Conservation (phyloP, 2,888 invertebrate genomes). For the Dorcus parallelipipedus region DNA sequence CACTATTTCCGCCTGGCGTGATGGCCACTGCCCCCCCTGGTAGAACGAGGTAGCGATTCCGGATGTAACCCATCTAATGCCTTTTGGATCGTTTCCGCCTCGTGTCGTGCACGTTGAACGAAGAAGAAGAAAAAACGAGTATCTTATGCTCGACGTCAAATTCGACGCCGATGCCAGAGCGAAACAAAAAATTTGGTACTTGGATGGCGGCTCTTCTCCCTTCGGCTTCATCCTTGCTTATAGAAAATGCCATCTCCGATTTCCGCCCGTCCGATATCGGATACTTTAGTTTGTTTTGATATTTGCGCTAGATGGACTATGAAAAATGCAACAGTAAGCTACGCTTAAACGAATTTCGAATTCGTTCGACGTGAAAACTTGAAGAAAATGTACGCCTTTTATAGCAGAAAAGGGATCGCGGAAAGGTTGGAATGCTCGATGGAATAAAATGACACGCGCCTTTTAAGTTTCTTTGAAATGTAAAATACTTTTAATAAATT, state of each 20-base stretch:
- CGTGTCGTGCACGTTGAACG: constrained; percentile 1
- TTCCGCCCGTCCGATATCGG: constrained; percentile 5
- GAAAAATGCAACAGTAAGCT: constrained; percentile 17
- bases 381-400: neutral
- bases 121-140: too few species aligned
- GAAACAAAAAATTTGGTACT: neutral
- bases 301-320: constrained; percentile 25
- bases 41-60: constrained; percentile 8
- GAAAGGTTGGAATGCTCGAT: neutral
- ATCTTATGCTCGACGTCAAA: too few species aligned
- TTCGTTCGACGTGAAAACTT: constrained; percentile 5
- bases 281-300: constrained; percentile 12
- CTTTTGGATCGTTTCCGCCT: constrained; percentile 30
- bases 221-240: neutral
- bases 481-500: too few species aligned
- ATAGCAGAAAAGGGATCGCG: neutral
- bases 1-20: constrained; percentile 29
- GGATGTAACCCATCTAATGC: constrained; percentile 30
- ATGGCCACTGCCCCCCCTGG: constrained; percentile 22
- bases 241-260: constrained; percentile 6
- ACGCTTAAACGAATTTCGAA: constrained; percentile 6
- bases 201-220: neutral
- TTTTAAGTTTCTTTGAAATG: too few species aligned
- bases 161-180: neutral
- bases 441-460: too few species aligned